Conservation (phyloP, 1,140 invertebrate species). For the Cydia splendana region DNA sequence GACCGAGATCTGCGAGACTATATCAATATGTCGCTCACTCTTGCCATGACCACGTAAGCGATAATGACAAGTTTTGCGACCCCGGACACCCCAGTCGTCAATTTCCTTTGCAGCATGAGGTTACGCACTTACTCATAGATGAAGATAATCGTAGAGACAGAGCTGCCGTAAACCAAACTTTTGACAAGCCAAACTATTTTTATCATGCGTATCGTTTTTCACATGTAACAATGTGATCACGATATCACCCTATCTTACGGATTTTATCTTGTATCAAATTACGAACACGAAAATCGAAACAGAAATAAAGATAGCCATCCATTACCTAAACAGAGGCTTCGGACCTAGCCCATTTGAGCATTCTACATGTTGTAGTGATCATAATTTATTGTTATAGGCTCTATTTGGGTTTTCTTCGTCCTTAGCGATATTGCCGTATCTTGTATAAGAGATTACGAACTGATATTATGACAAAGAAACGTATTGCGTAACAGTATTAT, state of each 20-base stretch:
- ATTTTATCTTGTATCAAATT: constrained; percentile 2
- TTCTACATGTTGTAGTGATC: constrained; percentile 35
- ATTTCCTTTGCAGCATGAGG: too few relatives aligned
- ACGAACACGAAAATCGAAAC: constrained; percentile 2
- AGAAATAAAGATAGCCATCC: constrained; percentile 22
- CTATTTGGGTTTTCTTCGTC: constrained; percentile 35
- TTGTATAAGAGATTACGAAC: constrained; percentile 26
- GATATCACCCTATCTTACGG: not conserved
- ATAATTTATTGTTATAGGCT: constrained; percentile 42
- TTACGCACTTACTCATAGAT: too few relatives aligned
- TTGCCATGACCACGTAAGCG: too few relatives aligned
- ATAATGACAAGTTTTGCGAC: too few relatives aligned
- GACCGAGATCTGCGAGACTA: too few relatives aligned
- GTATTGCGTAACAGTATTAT: constrained; percentile 29
- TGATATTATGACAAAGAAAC: constrained; percentile 32
- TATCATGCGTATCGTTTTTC: not conserved
- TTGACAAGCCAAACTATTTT: not conserved
- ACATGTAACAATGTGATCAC: not conserved
- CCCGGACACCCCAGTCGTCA: too few relatives aligned
- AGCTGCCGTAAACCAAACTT: not conserved
- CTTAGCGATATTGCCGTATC: constrained; percentile 28
- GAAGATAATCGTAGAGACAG: not conserved
- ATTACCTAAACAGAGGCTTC: constrained; percentile 37
- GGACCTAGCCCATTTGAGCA: constrained; percentile 30
- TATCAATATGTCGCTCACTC: too few relatives aligned